These are phyloP conservation scores for Xanthorhoe designata DNA, from an alignment of 2,888 invertebrate species.

Conservation along the genomic window DNA sequence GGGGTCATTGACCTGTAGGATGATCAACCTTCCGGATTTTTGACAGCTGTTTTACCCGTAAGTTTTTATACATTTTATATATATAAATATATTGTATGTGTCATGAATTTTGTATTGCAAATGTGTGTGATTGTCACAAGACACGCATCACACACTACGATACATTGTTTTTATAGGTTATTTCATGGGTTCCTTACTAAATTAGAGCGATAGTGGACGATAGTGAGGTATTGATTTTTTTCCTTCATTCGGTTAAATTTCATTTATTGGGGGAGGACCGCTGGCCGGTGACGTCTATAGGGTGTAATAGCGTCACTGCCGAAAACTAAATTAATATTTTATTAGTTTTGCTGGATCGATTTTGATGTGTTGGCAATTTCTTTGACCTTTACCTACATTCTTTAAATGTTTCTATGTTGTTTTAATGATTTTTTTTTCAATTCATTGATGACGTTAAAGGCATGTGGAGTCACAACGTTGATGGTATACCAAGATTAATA, in stretches of 20 bases:
- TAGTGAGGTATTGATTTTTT: slow-evolving; percentile 83
- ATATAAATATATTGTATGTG: slow-evolving; percentile 56
- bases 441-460: too few relatives aligned
- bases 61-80: slow-evolving; percentile 51
- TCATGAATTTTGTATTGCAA: slow-evolving; percentile 71
- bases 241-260: slow-evolving; percentile 86
- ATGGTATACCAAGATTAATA: too few relatives aligned
- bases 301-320: slow-evolving; percentile 6
- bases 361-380: too few relatives aligned
- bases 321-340: background rate
- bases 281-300: slow-evolving; percentile 56
- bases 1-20: slow-evolving; percentile 79
- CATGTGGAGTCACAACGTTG: too few relatives aligned
- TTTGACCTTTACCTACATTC: too few relatives aligned
- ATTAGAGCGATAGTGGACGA: slow-evolving; percentile 80
- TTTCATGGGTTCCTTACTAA: slow-evolving; percentile 64
- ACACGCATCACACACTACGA: slow-evolving; percentile 62
- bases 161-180: slow-evolving; percentile 74
- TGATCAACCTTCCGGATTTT: slow-evolving; percentile 81
- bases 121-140: slow-evolving; percentile 36
- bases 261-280: slow-evolving; percentile 83
- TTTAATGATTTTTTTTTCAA: background rate
- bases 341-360: background rate
- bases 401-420: background rate
- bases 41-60: slow-evolving; percentile 81